Base-by-base conservation (phyloP, 2,797 vertebrate species). In the Alauda arvensis region DNA sequence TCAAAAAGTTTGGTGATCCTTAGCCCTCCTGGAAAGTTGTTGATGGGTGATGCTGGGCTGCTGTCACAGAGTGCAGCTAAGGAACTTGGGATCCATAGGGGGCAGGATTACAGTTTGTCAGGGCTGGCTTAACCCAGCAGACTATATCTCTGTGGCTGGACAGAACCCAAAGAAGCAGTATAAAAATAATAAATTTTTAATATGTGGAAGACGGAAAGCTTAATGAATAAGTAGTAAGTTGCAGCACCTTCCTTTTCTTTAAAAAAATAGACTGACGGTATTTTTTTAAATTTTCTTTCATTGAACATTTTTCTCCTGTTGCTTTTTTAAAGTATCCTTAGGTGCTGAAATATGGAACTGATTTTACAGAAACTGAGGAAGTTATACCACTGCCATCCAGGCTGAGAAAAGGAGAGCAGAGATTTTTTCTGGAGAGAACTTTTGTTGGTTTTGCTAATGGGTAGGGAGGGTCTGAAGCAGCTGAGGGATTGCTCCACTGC, bases 201-300 rank as follows among this genome's bases (percentile, higher is more conserved):
- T 75, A 66, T 46, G 29, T 52, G 26, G 59, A 79, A 86, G 77
- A 74, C 33, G 51, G 67, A 91, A 83, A 78, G 23, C n/a, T 74
- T 86, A 85, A 92, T 87, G 43, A 94, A 76, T 91, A 87, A 87
- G 25, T 90, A 88, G 88, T 69, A 63, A 57, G 55, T 85, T 24
- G 3, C 61, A 65, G 25, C 34, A 51, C 31, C 93, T 92, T 63
- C 21, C 19, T 90, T 68, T 90, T 77, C 42, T 61, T 71, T 51
- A n/a, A 57, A 90, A 76, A 82, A 85, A 60, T 19, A n/a, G n/a
- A 18, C 24, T 51, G 29, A 4, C 52, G 85, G 15, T 83, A 56
- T 81, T 88, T 70, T 67, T 39, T 29, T 16, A 10, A 19, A 19
- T 61, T 91, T 85, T 55, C 39, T 11, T 85, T 83, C 15, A 39